These are phyloP conservation scores for Pogonocichla stellata DNA, from an alignment of 2,113 vertebrate genomes.

Conservation along the genomic window DNA sequence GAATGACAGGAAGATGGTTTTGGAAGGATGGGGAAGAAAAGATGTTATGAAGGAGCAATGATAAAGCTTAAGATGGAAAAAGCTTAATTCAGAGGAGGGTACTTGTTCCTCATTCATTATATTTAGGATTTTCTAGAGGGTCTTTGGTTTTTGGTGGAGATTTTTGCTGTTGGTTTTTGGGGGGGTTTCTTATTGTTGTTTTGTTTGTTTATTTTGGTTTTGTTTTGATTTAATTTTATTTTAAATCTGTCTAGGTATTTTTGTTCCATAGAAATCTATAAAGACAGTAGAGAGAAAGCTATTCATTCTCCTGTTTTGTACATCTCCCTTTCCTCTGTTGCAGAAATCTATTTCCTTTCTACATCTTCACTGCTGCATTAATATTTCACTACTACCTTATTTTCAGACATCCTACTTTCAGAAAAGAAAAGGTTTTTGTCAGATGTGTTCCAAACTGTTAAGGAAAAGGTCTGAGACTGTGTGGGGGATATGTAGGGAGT, in stretches of 20 bases:
- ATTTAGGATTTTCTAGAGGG: neutral
- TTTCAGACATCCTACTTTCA: neutral
- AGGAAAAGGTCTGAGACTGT: neutral
- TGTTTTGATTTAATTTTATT: neutral
- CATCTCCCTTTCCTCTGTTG: neutral
- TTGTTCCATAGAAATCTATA: neutral
- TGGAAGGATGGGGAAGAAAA: neutral
- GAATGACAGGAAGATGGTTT: neutral
- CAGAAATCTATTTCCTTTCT: neutral
- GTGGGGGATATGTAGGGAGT: no score
- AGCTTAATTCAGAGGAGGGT: fast-evolving
- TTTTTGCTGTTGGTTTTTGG: no score
- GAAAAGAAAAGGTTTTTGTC: neutral
- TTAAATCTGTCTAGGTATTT: neutral
- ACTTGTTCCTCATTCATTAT: neutral
- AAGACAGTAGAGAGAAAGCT: neutral
- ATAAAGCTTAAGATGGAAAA: neutral
- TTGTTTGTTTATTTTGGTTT: neutral
- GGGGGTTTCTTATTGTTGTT: no score
- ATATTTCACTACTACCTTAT: neutral
- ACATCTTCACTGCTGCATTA: neutral
- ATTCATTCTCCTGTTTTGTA: neutral
- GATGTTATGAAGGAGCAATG: neutral
- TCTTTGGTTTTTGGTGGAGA: neutral
- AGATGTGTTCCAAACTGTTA: neutral